These are phyloP conservation scores for Chorisops tibialis DNA, from an alignment of 2,888 invertebrate species.

Conservation along the genomic window DNA sequence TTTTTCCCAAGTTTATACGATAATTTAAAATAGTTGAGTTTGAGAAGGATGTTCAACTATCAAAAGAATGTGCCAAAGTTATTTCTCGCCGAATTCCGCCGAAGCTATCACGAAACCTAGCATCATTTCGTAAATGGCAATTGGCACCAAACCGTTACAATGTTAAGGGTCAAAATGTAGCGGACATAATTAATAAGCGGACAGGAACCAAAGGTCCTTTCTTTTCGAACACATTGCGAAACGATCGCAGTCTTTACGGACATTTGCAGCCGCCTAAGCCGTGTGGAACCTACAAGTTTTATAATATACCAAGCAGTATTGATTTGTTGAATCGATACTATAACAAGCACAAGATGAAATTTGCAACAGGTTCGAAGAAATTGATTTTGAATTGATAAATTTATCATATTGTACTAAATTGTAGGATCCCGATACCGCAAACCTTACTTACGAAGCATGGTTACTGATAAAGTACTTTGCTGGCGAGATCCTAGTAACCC, in stretches of 20 bases:
- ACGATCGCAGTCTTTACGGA: conserved; percentile 6
- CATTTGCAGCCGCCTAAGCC: conserved; percentile 1
- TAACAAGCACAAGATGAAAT: conserved; percentile 24
- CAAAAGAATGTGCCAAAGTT: background rate
- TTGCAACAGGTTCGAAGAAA: conserved; percentile 10
- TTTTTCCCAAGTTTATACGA: background rate
- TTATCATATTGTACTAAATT: background rate
- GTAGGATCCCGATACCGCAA: conserved; percentile 9
- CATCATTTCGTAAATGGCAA: conserved; percentile 6
- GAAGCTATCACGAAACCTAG: conserved; percentile 5
- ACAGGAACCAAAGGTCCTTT: conserved; percentile 19
- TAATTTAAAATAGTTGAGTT: background rate
- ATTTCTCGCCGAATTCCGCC: background rate
- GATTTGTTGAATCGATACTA: conserved; percentile 13
- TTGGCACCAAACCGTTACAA: conserved; percentile 28
- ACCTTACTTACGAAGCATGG: conserved; percentile 53
- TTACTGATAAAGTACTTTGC: conserved; percentile 55
- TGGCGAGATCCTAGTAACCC: conserved; percentile 54
- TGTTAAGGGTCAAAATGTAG: conserved; percentile 11
- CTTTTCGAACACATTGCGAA: conserved; percentile 10
- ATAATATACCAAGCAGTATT: conserved; percentile 10
- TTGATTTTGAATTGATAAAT: background rate
- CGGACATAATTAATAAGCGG: conserved; percentile 15
- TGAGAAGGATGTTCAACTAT: background rate
- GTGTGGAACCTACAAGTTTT: background rate